Evolutionary conservation across 1,140 invertebrate species (phyloP).

Genomic region (Sarcophaga bullata): DNA sequence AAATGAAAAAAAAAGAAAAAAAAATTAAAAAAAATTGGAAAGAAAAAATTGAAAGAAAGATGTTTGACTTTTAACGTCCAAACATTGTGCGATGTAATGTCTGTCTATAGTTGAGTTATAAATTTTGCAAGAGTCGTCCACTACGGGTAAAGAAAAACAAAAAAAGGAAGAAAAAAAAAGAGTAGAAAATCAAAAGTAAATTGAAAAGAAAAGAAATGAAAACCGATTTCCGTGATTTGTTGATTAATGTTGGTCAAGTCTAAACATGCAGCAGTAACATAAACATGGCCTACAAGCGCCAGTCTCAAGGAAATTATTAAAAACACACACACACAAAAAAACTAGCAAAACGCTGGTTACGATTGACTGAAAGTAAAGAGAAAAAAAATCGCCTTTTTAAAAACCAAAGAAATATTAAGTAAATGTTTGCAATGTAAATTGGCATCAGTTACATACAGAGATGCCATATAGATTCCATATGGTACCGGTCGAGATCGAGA

Average conservation of each 20-base stretch:
- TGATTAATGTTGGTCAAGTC: conserved; percentile 41
- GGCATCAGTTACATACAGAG: neutral
- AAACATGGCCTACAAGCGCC: conserved; percentile 39
- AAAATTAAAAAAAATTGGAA: neutral
- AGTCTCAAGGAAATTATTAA: conserved; percentile 34
- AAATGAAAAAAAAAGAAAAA: too few relatives aligned
- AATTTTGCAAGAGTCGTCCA: conserved; percentile 31
- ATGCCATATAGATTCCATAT: too few relatives aligned
- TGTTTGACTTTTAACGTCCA: conserved; percentile 34
- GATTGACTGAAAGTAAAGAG: too few relatives aligned
- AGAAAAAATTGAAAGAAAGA: conserved; percentile 19
- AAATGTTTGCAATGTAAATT: conserved; percentile 24
- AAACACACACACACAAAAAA: neutral
- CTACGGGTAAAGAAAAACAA: neutral
- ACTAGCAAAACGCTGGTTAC: neutral
- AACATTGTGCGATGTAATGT: conserved; percentile 20
- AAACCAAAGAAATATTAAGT: conserved; percentile 11
- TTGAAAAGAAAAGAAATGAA: conserved; percentile 23
- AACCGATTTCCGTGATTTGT: conserved; percentile 40
- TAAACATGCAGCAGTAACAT: conserved; percentile 29
- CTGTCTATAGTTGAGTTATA: neutral
- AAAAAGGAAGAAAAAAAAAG: neutral
- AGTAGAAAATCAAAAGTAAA: neutral
- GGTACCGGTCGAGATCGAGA: too few relatives aligned
- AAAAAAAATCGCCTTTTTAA: neutral